These are phyloP conservation scores for Drosophila rubida DNA, from an alignment of 2,888 invertebrate species.

Conservation along the genomic window DNA sequence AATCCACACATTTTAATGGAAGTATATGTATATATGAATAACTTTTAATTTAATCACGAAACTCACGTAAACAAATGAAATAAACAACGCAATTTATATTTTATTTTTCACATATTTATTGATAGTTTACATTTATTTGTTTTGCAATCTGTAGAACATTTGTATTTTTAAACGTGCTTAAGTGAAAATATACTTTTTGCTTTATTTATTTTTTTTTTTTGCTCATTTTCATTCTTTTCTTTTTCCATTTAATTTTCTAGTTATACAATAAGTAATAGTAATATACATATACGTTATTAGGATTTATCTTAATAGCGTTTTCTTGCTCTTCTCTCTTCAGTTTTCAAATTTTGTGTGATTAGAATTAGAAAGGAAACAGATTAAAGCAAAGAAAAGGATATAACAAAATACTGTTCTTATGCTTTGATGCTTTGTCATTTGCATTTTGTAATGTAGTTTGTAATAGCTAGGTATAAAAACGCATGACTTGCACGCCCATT, in stretches of 20 bases:
- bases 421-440: conserved; percentile 73
- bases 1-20: not conserved
- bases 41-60: not conserved
- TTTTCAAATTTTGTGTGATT: conserved; percentile 37
- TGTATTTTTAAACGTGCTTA: conserved; percentile 77
- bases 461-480: conserved; percentile 75
- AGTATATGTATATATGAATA: not conserved
- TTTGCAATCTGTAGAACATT: conserved; percentile 78
- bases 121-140: conserved; percentile 63
- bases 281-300: conserved; percentile 64
- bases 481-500: conserved; percentile 53
- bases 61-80: not conserved
- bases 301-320: conserved; percentile 75
- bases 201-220: conserved; percentile 15
- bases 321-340: conserved; percentile 31
- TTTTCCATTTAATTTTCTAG: conserved; percentile 70
- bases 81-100: not conserved
- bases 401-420: conserved; percentile 77
- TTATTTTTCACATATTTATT: conserved; percentile 61
- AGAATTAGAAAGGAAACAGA: conserved; percentile 55
- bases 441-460: conserved; percentile 64
- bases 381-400: conserved; percentile 67
- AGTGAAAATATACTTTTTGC: conserved; percentile 75
- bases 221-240: conserved; percentile 12
- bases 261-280: conserved; percentile 77